Percentiles rank a stretch among this genome's conserved stretches.
Conservation (phyloP, 2,113 vertebrate genomes). For the Australoheros scitulus region DNA sequence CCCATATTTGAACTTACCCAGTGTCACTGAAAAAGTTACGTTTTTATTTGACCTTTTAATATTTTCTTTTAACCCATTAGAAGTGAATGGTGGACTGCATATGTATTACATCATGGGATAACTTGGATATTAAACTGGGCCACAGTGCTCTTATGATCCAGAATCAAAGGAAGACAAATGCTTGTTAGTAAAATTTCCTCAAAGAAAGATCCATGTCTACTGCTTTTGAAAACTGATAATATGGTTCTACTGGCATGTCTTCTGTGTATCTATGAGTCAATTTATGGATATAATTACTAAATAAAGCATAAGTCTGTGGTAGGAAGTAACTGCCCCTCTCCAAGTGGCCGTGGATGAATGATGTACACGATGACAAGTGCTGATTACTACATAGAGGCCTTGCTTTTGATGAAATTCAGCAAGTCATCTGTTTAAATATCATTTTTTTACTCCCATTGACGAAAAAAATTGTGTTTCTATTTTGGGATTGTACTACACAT, state of each 20-base stretch:
- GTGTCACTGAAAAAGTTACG: not conserved
- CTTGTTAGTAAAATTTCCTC: not conserved
- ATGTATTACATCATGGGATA: not conserved
- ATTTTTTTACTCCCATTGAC: not conserved
- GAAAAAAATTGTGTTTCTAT: constrained; percentile 23
- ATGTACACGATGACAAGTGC: not conserved
- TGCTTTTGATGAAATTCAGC: not conserved
- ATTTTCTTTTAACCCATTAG: not conserved
- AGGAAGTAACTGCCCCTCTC: not conserved
- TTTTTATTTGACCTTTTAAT: not conserved
- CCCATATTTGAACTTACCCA: not conserved
- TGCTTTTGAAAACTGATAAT: not conserved
- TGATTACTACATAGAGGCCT: not conserved
- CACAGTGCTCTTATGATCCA: not conserved
- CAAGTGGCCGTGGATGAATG: not conserved
- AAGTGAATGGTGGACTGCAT: not conserved
- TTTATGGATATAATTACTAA: not conserved
- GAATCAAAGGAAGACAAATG: not conserved
- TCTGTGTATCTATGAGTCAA: not conserved
- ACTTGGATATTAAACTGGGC: not conserved
- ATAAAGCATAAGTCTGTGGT: not conserved
- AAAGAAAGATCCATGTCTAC: not conserved
- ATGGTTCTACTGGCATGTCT: not conserved
- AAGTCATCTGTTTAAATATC: not conserved
- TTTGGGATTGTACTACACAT: constrained; percentile 35